Evolutionary conservation across 2,888 invertebrate species (phyloP).

Genomic region (Drosophila mimetica): DNA sequence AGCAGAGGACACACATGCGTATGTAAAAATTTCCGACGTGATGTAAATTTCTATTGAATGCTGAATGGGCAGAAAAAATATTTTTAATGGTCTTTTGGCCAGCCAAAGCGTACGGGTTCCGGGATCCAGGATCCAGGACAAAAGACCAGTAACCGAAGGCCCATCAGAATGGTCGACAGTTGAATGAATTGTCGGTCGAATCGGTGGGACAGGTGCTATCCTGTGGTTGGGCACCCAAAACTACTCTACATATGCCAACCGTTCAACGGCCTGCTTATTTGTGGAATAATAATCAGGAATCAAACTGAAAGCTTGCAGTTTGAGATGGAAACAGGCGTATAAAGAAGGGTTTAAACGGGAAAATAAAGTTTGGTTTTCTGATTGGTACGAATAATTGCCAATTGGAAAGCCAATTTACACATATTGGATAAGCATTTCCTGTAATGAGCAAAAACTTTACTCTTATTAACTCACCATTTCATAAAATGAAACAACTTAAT

Average conservation of each 20-base stretch:
- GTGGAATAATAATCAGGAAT: constrained; percentile 31
- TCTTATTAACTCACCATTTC: background rate
- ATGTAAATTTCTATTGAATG: constrained; percentile 81
- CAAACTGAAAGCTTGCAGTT: constrained; percentile 35
- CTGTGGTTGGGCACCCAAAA: constrained; percentile 19
- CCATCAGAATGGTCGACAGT: constrained; percentile 33
- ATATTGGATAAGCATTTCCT: too few species aligned
- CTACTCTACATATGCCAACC: constrained; percentile 24
- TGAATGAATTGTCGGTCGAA: constrained; percentile 38
- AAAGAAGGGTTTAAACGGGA: background rate
- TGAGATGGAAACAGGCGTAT: background rate
- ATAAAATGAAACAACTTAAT: too few species aligned
- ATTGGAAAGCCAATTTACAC: background rate
- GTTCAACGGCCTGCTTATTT: constrained; percentile 18
- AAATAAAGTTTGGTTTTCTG: background rate
- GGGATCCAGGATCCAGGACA: constrained; percentile 9
- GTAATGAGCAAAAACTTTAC: too few species aligned
- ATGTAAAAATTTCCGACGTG: constrained; percentile 75
- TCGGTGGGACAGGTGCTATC: constrained; percentile 29
- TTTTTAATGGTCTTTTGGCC: constrained; percentile 74
- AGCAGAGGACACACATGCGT: constrained; percentile 49
- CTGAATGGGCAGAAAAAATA: constrained; percentile 79
- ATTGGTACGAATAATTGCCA: background rate
- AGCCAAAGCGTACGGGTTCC: constrained; percentile 20
- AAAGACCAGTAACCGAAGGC: constrained; percentile 24